Conservation (phyloP, 2,797 vertebrate genomes). For the Clarias fuscus region DNA sequence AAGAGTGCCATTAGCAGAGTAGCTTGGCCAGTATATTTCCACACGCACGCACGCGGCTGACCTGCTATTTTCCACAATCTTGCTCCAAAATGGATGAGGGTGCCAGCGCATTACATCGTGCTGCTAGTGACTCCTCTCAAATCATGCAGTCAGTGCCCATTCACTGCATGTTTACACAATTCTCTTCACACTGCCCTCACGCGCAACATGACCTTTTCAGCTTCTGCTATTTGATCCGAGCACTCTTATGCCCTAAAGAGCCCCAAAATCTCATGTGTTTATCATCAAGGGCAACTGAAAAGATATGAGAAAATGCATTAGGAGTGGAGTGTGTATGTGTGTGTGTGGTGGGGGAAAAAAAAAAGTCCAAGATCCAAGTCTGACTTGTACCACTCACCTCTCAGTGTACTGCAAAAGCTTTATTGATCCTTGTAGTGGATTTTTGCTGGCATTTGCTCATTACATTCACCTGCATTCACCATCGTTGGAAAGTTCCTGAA, state of each 20-base stretch:
- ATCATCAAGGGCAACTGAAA: background rate
- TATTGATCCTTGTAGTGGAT: conserved; percentile 48
- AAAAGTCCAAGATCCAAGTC: background rate
- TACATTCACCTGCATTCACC: conserved; percentile 16
- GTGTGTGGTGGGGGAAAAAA: background rate
- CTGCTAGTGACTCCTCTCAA: conserved; percentile 47
- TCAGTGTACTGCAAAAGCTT: conserved; percentile 1
- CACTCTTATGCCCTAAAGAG: background rate
- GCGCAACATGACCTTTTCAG: conserved; percentile 23
- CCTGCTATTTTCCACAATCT: conserved; percentile 60
- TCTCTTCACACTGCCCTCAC: conserved; percentile 40
- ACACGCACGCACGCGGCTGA: conserved; percentile 42
- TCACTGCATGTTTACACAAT: conserved; percentile 46
- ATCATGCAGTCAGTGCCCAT: conserved; percentile 38
- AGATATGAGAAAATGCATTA: background rate
- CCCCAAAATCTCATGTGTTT: background rate
- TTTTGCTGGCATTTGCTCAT: conserved; percentile 53
- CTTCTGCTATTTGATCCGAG: background rate
- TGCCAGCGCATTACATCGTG: conserved; percentile 55
- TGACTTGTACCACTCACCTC: background rate
- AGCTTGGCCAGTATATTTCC: conserved; percentile 42
- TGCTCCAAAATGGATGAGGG: conserved; percentile 49
- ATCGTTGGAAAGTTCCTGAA: conserved; percentile 9
- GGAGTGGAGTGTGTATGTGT: background rate
- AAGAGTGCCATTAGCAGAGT: conserved; percentile 62